Evolutionary conservation across 2,113 vertebrate genomes (phyloP), one percentile per base, ranked within the genome.

Genomic region (Mixornis gularis): DNA sequence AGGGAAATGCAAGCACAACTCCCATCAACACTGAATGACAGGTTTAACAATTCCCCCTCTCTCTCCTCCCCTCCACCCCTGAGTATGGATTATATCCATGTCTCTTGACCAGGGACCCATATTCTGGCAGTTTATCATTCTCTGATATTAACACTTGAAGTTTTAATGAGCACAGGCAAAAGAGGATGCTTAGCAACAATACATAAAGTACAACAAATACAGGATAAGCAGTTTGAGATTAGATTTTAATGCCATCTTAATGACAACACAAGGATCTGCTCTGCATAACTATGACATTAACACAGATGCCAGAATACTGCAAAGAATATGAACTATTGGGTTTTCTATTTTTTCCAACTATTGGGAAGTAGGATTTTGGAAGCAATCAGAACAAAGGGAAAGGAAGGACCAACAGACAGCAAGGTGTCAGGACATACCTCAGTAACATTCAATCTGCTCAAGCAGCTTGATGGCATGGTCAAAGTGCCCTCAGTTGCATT

Each of bases 91-190:
- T 49, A 55, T 82, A 66, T 48, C 46, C 22, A 16, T 43, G 36
- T 46, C 43, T 94, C 73, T 82, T 49, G 22, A 6, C 34, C 58
- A 53, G 58, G 32, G 80, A 10, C 66, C 59, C 34, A 46, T 87
- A 86, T 60, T 34, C 43, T 32, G 40, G 32, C 30, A 66, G 12
- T 59, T 43, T 87, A 65, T 63, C 16, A 6, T 38, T 79, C 63
- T 40, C 71, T 74, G 79, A 34, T 80, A 70, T 79, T 69, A 93
- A 56, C 3, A 6, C 13, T 73, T 52, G 19, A 82, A 72, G 84
- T 91, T 93, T 94, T 95, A 93, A 96, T 68, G 79, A 91, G 71
- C 52, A 56, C n/a, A 73, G 48, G 59, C 49, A 83, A 85, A 94
- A 44, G 20, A 93, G 36, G 11, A 53, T 63, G 88, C 89, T 90